Base-by-base conservation (phyloP, 2,888 invertebrate genomes). In the Stenichneumon culpator region DNA sequence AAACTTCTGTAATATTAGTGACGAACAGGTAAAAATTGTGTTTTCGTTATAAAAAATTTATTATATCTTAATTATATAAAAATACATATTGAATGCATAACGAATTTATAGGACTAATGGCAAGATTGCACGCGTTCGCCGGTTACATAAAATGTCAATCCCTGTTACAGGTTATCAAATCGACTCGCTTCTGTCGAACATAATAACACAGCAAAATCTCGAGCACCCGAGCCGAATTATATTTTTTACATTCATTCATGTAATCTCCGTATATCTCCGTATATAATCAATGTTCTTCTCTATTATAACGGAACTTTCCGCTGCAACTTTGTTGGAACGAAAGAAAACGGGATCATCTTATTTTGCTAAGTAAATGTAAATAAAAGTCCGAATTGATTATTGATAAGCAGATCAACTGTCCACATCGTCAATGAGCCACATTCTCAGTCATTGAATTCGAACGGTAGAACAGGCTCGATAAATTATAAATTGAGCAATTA, bases 401-500 rank as follows among this genome's bases (percentile, higher is more conserved):
- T 11, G 57, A 57, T 57, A 25, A 25, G 57, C 57, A 14, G 25
- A 57, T 25, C 22, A 57, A 57, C 57, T 3, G 25, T 57, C 11
- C 0, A 57, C 22, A 57, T 57, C 57, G 11, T 57, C 14, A 57
- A 57, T 57, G 22, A 25, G 11, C 57, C 16, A 36, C 6, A 52
- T 52, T 5, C 19, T 36, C 19, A 19, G 19, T 19, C 2, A 57
- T 25, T 57, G 11, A 22, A 57, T 57, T 57, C 25, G 22, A 14
- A 57, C 11, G 11, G 25, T 22, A 14, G 4, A 14, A 57, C 36
- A 11, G 16, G 44, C 1, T 60, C 22, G 19, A 32, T 11, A 19
- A 77, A n/a, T 65, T 50, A 14, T 36, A 84, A 86, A 87, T 90
- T 90, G 89, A 90, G 88, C 87, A 86, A 78, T 86, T 67, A 86